A percentile compares a stretch with the other conserved stretches of the same genome.
phyloP scores from a whole-genome alignment of 2,888 invertebrate genomes.

The Conchocele bisecta region DNA sequence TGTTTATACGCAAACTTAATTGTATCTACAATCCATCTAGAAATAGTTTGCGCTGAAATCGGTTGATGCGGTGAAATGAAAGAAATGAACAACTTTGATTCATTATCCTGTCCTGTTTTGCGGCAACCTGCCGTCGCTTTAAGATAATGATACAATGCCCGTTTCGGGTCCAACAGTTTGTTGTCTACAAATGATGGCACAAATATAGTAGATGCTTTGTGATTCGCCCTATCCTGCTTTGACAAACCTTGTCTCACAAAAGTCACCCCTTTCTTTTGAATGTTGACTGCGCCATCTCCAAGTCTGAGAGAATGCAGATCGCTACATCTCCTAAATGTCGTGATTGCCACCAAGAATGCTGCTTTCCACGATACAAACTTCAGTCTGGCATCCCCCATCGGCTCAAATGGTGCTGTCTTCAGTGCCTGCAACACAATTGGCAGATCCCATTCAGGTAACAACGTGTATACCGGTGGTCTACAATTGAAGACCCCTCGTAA shows the following conservation, averaged over 20 bases:
- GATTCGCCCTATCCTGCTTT: not conserved
- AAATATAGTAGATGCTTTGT: not conserved
- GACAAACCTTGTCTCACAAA: slow-evolving; percentile 24
- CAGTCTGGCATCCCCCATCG: slow-evolving; percentile 15
- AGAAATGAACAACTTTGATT: not conserved
- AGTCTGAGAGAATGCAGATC: slow-evolving; percentile 23
- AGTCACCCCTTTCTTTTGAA: slow-evolving; percentile 9
- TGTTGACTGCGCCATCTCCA: not conserved
- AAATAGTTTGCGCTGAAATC: slow-evolving; percentile 4
- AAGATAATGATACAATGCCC: slow-evolving; percentile 16
- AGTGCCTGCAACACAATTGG: slow-evolving; percentile 9
- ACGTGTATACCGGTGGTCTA: slow-evolving; percentile 24
- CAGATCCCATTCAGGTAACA: slow-evolving; percentile 45
- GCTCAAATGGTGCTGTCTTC: slow-evolving; percentile 28
- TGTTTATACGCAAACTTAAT: slow-evolving; percentile 5
- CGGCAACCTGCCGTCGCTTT: slow-evolving; percentile 25
- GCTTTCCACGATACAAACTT: slow-evolving; percentile 16
- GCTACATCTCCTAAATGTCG: slow-evolving; percentile 17
- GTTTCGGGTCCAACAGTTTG: slow-evolving; percentile 30
- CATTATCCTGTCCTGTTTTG: not conserved
- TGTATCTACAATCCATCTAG: slow-evolving; percentile 4
- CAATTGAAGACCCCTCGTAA: slow-evolving; percentile 23
- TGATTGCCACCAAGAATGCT: slow-evolving; percentile 24
- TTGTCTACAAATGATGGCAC: too few species aligned
- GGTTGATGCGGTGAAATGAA: slow-evolving; percentile 3